These are phyloP conservation scores for Ophonus ardosiacus DNA, from an alignment of 2,888 invertebrate genomes.

Conservation along the genomic window DNA sequence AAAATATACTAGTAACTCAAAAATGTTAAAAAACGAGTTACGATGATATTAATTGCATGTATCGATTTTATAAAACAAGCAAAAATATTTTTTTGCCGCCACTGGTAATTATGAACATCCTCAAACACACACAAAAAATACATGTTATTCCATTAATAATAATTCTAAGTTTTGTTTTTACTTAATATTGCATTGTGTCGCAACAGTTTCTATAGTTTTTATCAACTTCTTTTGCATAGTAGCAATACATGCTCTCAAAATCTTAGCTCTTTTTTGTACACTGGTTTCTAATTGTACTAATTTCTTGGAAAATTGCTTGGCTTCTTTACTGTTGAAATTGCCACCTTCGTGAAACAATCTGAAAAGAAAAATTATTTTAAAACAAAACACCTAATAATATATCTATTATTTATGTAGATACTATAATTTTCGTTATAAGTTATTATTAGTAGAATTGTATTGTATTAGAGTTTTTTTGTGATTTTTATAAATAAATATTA, in stretches of 20 bases:
- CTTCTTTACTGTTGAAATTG: conserved; percentile 50
- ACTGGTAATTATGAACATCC: too few relatives aligned
- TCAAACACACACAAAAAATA: too few relatives aligned
- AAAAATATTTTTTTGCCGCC: too few relatives aligned
- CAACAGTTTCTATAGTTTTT: neutral
- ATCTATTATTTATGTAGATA: neutral
- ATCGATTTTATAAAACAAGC: too few relatives aligned
- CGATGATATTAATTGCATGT: too few relatives aligned
- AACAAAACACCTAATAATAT: neutral
- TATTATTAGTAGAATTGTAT: neutral
- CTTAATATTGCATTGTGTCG: neutral
- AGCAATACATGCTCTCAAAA: neutral
- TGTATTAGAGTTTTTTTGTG: neutral
- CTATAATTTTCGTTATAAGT: neutral
- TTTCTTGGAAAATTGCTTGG: neutral
- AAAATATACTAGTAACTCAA: too few relatives aligned
- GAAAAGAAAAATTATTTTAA: conserved; percentile 2
- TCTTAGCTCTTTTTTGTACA: neutral
- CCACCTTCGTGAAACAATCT: conserved; percentile 57
- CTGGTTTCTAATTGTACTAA: neutral
- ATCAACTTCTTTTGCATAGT: neutral
- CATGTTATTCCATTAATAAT: too few relatives aligned
- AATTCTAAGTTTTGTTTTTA: too few relatives aligned
- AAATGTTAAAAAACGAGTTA: too few relatives aligned
- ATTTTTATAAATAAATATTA: neutral